A percentile compares a stretch with the other conserved stretches of the same genome.
Evolutionary conservation across 2,113 vertebrate genomes (phyloP).

Genomic region (Lamprotornis superbus): DNA sequence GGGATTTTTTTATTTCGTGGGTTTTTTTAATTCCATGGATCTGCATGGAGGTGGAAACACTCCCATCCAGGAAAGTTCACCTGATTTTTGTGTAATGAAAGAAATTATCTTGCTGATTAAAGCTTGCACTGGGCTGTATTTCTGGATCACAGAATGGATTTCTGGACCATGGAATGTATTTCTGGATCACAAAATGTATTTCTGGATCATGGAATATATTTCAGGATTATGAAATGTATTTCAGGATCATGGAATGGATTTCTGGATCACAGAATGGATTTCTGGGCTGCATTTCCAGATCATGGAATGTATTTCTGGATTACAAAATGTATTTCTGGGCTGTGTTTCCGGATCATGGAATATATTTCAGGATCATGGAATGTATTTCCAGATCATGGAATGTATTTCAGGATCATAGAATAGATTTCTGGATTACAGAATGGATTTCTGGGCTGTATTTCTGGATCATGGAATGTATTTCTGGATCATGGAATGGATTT

Average conservation of each 20-base stretch:
- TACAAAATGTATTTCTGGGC: not conserved
- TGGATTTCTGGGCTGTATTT: not conserved
- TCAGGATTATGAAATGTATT: too few relatives aligned
- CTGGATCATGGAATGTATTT: not conserved
- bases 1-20: not conserved
- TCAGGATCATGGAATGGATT: too few relatives aligned
- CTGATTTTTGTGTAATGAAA: not conserved
- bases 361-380: too few relatives aligned
- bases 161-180: too few relatives aligned
- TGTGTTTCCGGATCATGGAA: too few relatives aligned
- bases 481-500: not conserved
- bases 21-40: not conserved
- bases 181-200: too few relatives aligned
- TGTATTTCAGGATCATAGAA: too few relatives aligned
- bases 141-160: too few relatives aligned
- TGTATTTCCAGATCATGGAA: too few relatives aligned
- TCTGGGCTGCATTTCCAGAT: not conserved
- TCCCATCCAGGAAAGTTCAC: not conserved
- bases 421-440: too few relatives aligned
- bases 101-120: rapidly evolving
- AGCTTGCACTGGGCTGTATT: not conserved
- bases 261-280: too few relatives aligned
- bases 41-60: not conserved
- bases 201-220: too few relatives aligned
- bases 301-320: not conserved